Conservation (phyloP, 2,797 vertebrate species). For the Numenius phaeopus region DNA sequence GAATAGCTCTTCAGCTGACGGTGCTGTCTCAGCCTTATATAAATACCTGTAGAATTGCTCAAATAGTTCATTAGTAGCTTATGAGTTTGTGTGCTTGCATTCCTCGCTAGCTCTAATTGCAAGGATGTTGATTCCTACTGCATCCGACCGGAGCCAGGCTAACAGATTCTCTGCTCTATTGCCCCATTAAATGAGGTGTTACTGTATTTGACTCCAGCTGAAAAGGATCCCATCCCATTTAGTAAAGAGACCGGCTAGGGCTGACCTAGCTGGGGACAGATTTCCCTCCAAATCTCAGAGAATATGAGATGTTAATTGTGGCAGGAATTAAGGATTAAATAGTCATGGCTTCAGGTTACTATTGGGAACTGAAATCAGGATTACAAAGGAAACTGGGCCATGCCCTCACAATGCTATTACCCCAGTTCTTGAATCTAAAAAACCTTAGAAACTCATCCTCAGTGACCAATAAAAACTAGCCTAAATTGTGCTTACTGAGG, state of each 20-base stretch:
- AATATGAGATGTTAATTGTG: slow-evolving; percentile 77
- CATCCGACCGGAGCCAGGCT: background rate
- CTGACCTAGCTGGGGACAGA: slow-evolving; percentile 70
- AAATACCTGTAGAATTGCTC: slow-evolving; percentile 63
- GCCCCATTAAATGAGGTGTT: slow-evolving; percentile 70
- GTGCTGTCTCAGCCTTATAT: slow-evolving; percentile 58
- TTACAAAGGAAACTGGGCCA: slow-evolving; percentile 78
- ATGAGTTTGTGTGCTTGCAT: slow-evolving; percentile 40
- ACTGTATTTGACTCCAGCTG: slow-evolving; percentile 22
- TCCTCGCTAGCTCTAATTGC: slow-evolving; percentile 56
- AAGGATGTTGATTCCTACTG: background rate
- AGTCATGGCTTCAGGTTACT: slow-evolving; percentile 72
- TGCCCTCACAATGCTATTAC: slow-evolving; percentile 78
- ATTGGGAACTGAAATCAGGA: slow-evolving; percentile 73
- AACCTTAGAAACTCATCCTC: slow-evolving; percentile 74
- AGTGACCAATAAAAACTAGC: slow-evolving; percentile 74
- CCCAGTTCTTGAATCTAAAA: slow-evolving; percentile 73
- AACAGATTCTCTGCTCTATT: slow-evolving; percentile 56
- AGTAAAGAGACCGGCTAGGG: slow-evolving; percentile 30
- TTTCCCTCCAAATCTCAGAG: slow-evolving; percentile 62
- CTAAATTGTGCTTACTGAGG: slow-evolving; percentile 66
- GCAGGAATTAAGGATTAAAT: slow-evolving; percentile 76
- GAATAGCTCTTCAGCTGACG: background rate
- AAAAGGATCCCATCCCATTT: slow-evolving; percentile 42
- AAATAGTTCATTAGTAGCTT: slow-evolving; percentile 63